phyloP scores from a whole-genome alignment of 2,113 vertebrate species.

The Oryzias celebensis region DNA sequence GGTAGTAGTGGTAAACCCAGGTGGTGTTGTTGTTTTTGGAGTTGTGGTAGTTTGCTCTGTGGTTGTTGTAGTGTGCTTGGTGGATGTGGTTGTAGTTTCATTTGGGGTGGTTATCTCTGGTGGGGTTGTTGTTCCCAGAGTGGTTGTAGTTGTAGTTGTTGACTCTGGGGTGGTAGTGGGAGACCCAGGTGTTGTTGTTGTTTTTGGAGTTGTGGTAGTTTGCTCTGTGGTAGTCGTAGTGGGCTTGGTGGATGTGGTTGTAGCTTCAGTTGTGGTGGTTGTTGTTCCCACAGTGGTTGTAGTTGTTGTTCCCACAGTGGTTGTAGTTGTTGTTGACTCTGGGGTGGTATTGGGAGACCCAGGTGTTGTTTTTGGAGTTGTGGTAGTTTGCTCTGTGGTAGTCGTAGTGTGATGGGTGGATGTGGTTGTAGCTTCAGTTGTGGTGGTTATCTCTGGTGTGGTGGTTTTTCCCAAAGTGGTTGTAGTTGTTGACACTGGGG shows the following conservation, averaged over 20 bases:
- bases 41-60: not conserved
- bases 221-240: not conserved
- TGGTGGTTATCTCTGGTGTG: not conserved
- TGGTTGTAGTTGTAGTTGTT: not conserved
- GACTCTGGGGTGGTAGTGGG: not conserved
- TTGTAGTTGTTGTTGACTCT: not conserved
- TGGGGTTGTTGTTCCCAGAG: not conserved
- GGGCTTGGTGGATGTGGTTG: not conserved
- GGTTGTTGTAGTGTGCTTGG: fast-evolving
- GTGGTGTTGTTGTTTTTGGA: not conserved
- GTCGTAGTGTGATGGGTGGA: not conserved
- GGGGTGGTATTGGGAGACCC: not conserved
- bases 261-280: not conserved
- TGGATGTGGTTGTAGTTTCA: not conserved
- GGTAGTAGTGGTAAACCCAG: no score
- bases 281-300: not conserved
- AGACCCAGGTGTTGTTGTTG: not conserved
- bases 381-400: not conserved
- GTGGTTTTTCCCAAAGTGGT: not conserved
- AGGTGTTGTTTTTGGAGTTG: not conserved
- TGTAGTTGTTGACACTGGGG: not conserved
- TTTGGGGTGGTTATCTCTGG: not conserved
- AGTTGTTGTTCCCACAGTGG: not conserved
- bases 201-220: not conserved
- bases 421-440: not conserved